phyloP scores from a whole-genome alignment of 2,113 vertebrate genomes.

The Microtus oregoni region DNA sequence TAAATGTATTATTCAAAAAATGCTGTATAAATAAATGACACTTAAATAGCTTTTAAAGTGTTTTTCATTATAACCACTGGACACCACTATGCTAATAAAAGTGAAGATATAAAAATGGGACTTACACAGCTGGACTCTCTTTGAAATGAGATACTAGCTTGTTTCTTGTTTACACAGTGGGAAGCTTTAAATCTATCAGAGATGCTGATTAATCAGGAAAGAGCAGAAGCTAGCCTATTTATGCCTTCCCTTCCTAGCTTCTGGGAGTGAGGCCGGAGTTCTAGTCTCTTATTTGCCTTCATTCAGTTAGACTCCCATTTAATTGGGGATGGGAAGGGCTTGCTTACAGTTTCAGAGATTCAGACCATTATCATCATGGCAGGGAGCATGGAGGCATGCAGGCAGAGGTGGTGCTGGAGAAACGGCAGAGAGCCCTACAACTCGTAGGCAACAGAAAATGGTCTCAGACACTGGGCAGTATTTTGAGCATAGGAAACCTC shows the following conservation, averaged over 20 bases:
- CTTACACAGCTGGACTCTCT: slow-evolving; percentile 41
- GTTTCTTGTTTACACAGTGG: slow-evolving; percentile 14
- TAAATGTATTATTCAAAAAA: slow-evolving; percentile 46
- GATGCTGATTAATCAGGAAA: neutral
- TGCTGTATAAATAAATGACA: neutral
- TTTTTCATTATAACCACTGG: slow-evolving; percentile 46
- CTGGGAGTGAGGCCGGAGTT: neutral
- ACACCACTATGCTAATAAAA: slow-evolving; percentile 22
- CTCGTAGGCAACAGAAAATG: neutral
- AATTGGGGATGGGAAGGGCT: neutral
- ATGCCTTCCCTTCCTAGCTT: neutral
- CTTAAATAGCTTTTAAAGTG: neutral
- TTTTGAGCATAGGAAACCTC: neutral
- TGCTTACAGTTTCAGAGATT: neutral
- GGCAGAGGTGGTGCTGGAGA: neutral
- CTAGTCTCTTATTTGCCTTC: neutral
- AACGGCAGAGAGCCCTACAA: neutral
- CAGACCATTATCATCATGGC: neutral
- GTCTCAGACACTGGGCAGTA: neutral
- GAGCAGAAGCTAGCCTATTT: neutral
- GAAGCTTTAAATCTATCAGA: slow-evolving; percentile 31
- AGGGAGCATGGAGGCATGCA: neutral
- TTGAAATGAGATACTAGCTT: slow-evolving; percentile 49
- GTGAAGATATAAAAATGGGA: slow-evolving; percentile 27
- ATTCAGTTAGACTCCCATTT: neutral